Base-by-base conservation (phyloP, 2,888 invertebrate genomes). In the Steinernema carpocapsae region DNA sequence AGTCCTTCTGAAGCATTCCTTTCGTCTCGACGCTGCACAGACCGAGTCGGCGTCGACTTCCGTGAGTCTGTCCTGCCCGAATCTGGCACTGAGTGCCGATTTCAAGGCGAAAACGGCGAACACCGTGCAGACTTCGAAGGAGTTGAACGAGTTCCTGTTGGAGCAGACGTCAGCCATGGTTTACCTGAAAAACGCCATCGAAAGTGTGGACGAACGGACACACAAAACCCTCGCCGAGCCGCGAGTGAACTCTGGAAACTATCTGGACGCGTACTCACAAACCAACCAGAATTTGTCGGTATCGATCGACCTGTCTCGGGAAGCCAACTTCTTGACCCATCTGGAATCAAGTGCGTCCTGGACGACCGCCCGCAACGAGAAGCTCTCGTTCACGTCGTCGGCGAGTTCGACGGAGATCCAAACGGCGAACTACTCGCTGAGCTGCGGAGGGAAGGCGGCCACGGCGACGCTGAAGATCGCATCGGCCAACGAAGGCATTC, bases 1-100 rank as follows among this genome's bases (percentile, higher is more conserved):
- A 46, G 72, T 76, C 42, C 45, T 70, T 42, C 72, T 51, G 24
- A 72, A 74, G 59, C 56, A 76, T 12, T 70, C 72, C 1, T 79
- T 80, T 71, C 74, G 72, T 19, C 76, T 78, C 26, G 75, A 73
- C 22, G 77, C 76, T 10, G 79, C 79, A 17, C 80, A 80, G 70
- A 74, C 75, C 19, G 78, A 79, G 51, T 77, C 79, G 45, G 74
- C 78, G 2, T 74, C 79, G 12, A 22, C 77, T 32, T 75, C 78
- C 6, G 75, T 73, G 37, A 76, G 72, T 17, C 74, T 81, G 46
- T 76, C 76, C 72, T 76, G 76, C 29, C 75, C 76, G 14, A 75
- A 77, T 51, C 78, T 79, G 24, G 59, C 74, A 26, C n/a, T 64
- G 4, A 32, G 19, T 3, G 64, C 64, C 32, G 64, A 64, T 4